Base-by-base conservation (phyloP, 1,140 invertebrate genomes). In the Tetramorium alpestre region DNA sequence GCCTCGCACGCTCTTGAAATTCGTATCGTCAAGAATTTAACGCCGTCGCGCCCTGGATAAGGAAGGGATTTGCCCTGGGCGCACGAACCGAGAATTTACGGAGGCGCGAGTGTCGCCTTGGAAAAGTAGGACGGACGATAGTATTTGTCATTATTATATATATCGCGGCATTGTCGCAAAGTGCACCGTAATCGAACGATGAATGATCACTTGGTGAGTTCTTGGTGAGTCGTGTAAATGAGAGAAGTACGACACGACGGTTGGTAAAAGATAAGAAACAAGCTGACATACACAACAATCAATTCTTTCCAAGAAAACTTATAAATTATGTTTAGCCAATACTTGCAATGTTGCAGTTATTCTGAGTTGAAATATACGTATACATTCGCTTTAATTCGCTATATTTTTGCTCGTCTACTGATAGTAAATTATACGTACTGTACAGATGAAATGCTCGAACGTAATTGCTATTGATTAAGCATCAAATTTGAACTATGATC, bases 21-120 rank as follows among this genome's bases (percentile, higher is more conserved):
- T 86, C 56, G 65, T 54, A 58, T 82, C 76, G 60, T 89, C 41
- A 49, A 49, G 62, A 70, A 88, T 58, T 89, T 89, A 77, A 72
- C 84, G 47, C 51, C 49, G 38, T 25, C 51, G 62, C 49, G 16
- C 16, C 22, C 28, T 6, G 51, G 67, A 69, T 67, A 88, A 87
- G 56, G 87, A 67, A 47, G 28, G 69, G 80, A 84, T 84, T 75
- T 75, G 54, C 25, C 56, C 28, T 11, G 54, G 8, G 56, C 25
- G 69, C 80, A 75, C 28, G 69, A 75, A 84, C 38, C 13, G 41
- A 28, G 80, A 82, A 82, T 73, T 73, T 82, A 82, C 67, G 67
- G 67, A 58, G 60, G 25, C 49, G 51, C 62, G 51, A 82, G 18
- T n/a, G 49, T n/a, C 38, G 47, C 33, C 33, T 49, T 70, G 65